Evolutionary conservation across 2,888 invertebrate species (phyloP).

Genomic region (Zaprionus bogoriensis): DNA sequence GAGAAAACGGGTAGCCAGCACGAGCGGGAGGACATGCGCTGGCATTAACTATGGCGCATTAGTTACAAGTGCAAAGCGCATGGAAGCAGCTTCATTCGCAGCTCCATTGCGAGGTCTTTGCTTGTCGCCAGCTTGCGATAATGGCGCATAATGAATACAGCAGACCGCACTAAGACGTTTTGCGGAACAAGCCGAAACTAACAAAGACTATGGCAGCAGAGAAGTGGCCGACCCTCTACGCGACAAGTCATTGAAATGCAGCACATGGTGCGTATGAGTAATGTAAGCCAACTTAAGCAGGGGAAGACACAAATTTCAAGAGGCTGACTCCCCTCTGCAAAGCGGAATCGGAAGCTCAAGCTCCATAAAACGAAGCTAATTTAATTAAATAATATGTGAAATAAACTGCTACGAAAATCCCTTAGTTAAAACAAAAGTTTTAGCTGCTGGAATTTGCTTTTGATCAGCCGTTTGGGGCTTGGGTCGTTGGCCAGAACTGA

Average conservation of each 20-base stretch:
- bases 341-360: no score
- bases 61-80: slow-evolving; percentile 70
- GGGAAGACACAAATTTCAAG: slow-evolving; percentile 5
- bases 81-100: slow-evolving; percentile 22
- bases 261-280: slow-evolving; percentile 51
- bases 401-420: background rate
- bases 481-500: background rate
- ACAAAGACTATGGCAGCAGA: slow-evolving; percentile 26
- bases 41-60: slow-evolving; percentile 73
- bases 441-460: background rate
- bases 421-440: background rate
- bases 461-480: background rate
- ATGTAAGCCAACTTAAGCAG: slow-evolving; percentile 15
- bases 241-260: slow-evolving; percentile 50
- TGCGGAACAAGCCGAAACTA: slow-evolving; percentile 5
- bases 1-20: background rate
- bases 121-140: slow-evolving; percentile 76
- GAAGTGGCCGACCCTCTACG: no score
- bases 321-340: no score
- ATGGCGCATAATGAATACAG: slow-evolving; percentile 77
- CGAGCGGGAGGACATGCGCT: slow-evolving; percentile 24
- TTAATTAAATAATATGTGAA: background rate
- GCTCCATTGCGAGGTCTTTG: slow-evolving; percentile 7
- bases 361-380: no score
- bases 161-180: slow-evolving; percentile 64